Evolutionary conservation across 2,113 vertebrate species (phyloP).

Genomic region (Mirounga angustirostris): DNA sequence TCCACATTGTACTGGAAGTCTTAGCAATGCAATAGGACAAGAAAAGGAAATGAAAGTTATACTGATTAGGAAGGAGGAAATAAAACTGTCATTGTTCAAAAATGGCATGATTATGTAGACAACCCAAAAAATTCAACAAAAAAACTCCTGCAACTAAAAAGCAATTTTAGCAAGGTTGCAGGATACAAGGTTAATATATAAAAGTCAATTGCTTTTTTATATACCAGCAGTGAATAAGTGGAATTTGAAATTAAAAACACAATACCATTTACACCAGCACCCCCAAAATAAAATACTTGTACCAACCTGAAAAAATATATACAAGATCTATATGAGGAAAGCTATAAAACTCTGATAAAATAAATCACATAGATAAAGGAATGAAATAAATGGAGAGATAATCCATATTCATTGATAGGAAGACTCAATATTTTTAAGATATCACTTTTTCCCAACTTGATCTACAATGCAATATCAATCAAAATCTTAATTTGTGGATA

Average conservation of each 20-base stretch:
- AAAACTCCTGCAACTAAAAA: background rate
- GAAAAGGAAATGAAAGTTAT: background rate
- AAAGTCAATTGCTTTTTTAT: background rate
- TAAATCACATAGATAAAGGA: background rate
- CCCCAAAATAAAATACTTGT: background rate
- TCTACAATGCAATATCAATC: background rate
- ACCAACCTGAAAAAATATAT: background rate
- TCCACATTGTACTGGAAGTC: background rate
- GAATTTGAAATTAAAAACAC: slow-evolving; percentile 24
- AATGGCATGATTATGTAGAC: background rate
- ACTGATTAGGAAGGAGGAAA: background rate
- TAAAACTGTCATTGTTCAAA: background rate
- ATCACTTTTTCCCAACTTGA: background rate
- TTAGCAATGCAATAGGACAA: background rate
- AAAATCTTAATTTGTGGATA: background rate
- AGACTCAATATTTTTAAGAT: background rate
- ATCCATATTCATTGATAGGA: background rate
- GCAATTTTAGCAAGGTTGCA: background rate
- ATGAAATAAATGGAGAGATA: background rate
- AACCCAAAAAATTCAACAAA: background rate
- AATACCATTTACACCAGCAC: background rate
- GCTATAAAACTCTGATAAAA: background rate
- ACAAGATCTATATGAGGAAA: background rate
- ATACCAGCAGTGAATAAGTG: background rate
- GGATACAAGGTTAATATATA: background rate